A percentile compares a stretch with the other conserved stretches of the same genome.
Evolutionary conservation across 2,797 vertebrate species (phyloP).

Genomic region (Coracias cyanogaster): DNA sequence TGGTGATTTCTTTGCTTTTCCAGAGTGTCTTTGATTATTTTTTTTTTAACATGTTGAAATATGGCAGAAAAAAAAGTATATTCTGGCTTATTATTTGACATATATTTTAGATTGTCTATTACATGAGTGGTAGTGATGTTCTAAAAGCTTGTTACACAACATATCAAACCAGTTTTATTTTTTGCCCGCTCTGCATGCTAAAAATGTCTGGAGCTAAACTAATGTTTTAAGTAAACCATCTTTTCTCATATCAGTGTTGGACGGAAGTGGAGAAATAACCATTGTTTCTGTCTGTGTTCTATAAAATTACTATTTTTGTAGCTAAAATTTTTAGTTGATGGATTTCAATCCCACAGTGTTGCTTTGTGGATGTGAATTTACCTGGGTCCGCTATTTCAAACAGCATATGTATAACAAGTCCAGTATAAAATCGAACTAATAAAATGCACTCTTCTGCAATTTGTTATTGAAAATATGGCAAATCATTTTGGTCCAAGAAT

Average conservation of each 20-base stretch:
- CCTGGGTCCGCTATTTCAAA: constrained; percentile 75
- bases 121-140: constrained; percentile 4
- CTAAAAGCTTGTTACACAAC: constrained; percentile 21
- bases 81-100: constrained; percentile 36
- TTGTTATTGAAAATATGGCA: background rate
- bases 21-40: constrained; percentile 58
- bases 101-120: constrained; percentile 28
- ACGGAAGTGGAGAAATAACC: background rate
- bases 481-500: constrained; percentile 44
- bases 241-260: constrained; percentile 21
- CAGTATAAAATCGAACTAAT: constrained; percentile 36
- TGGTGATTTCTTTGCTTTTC: constrained; percentile 57
- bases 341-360: constrained; percentile 37
- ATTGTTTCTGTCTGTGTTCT: constrained; percentile 23
- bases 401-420: constrained; percentile 45
- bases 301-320: constrained; percentile 64
- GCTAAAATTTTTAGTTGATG: background rate
- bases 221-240: background rate
- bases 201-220: constrained; percentile 49
- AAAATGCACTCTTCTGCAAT: constrained; percentile 15
- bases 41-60: constrained; percentile 51
- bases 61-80: background rate
- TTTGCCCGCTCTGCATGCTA: constrained; percentile 27
- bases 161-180: background rate
- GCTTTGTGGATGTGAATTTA: constrained; percentile 52